Evolutionary conservation across 2,113 vertebrate genomes (phyloP).

Genomic region (Chlorocebus sabaeus): DNA sequence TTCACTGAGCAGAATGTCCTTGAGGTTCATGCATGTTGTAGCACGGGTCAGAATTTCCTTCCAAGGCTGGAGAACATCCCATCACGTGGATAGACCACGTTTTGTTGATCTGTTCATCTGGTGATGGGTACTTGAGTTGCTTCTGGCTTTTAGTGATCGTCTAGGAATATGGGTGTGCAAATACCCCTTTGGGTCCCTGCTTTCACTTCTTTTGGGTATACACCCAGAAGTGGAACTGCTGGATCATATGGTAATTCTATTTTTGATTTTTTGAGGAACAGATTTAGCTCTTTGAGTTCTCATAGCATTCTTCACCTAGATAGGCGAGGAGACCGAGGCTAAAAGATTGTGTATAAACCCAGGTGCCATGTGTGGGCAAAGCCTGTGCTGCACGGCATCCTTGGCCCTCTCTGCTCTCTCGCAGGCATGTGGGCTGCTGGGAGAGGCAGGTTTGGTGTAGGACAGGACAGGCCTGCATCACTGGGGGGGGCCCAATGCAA

Average conservation of each 20-base stretch:
- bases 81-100: neutral
- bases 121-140: neutral
- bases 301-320: neutral
- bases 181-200: neutral
- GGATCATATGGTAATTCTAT: neutral
- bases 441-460: too few species aligned
- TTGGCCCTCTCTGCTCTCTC: neutral
- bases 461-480: fast-evolving
- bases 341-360: neutral
- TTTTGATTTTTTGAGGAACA: neutral
- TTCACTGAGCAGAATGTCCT: too few species aligned
- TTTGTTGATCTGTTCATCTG: neutral
- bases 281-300: neutral
- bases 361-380: neutral
- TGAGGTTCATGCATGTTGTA: too few species aligned
- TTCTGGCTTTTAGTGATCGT: neutral
- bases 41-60: neutral
- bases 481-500: neutral
- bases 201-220: neutral
- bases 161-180: neutral
- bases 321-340: neutral
- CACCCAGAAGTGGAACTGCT: neutral
- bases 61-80: neutral
- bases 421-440: neutral
- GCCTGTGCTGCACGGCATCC: too few species aligned